Evolutionary conservation across 2,113 vertebrate species (phyloP).

Genomic region (Tetrax tetrax): DNA sequence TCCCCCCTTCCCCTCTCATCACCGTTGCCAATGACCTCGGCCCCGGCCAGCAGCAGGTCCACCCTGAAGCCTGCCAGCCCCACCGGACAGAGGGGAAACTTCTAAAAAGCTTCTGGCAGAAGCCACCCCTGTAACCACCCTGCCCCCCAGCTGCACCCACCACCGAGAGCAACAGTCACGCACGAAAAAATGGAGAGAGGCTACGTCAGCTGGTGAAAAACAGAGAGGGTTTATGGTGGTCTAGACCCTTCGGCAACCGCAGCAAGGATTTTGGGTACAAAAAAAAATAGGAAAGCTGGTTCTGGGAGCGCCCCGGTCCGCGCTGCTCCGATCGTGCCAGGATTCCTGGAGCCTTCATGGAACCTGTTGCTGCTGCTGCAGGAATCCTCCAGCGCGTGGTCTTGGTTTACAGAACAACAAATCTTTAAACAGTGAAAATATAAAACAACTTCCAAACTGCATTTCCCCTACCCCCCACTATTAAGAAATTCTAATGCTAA

Average conservation of each 20-base stretch:
- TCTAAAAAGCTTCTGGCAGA: too few species aligned
- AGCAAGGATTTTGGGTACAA: conserved; percentile 3
- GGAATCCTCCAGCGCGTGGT: not conserved
- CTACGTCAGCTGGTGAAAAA: not conserved
- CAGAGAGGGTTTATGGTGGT: not conserved
- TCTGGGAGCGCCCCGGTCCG: not conserved
- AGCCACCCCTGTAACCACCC: too few species aligned
- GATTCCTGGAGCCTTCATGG: not conserved
- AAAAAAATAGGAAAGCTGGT: not conserved
- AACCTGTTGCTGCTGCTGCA: not conserved
- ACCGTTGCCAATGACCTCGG: too few species aligned
- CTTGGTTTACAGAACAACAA: conserved; percentile 15
- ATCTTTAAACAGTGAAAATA: conserved; percentile 26
- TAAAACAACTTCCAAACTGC: not conserved
- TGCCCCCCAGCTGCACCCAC: too few species aligned
- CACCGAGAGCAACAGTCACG: not conserved
- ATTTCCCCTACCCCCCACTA: not conserved
- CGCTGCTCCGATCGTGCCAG: not conserved
- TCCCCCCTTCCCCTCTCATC: too few species aligned
- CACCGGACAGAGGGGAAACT: too few species aligned
- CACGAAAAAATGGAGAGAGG: not conserved
- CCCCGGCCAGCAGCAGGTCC: too few species aligned
- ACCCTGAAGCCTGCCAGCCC: too few species aligned
- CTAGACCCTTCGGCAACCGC: not conserved
- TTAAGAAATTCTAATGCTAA: conserved; percentile 55